Conservation (phyloP, 2,888 invertebrate genomes). For the Agapostemon virescens region DNA sequence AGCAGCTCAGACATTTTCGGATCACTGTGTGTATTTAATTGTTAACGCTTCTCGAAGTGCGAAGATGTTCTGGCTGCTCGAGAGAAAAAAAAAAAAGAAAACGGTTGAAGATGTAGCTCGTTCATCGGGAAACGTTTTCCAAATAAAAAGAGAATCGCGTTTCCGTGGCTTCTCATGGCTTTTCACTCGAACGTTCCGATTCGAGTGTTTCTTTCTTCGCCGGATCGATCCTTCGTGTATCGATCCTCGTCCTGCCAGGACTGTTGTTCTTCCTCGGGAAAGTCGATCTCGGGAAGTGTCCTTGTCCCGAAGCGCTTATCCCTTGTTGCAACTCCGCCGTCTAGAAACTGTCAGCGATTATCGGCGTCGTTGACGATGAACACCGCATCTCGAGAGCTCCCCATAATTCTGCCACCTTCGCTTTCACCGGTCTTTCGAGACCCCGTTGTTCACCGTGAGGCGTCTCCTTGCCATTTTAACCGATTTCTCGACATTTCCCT, state of each 20-base stretch:
- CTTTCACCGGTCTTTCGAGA: background rate
- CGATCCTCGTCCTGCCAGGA: background rate
- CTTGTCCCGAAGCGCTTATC: background rate
- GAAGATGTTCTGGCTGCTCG: too few species aligned
- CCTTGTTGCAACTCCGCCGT: background rate
- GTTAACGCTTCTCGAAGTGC: too few species aligned
- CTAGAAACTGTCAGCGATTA: slow-evolving; percentile 3
- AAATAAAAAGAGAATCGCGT: too few species aligned
- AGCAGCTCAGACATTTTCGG: too few species aligned
- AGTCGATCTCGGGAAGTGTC: background rate
- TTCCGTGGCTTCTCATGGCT: background rate
- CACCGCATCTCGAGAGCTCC: background rate
- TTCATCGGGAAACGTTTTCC: too few species aligned
- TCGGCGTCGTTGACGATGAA: background rate
- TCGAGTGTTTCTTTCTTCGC: background rate
- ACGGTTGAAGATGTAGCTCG: too few species aligned
- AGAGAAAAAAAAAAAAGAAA: too few species aligned
- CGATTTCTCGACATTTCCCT: background rate
- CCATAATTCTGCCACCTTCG: background rate
- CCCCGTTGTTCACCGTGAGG: background rate
- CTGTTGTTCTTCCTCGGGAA: background rate
- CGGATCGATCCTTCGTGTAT: background rate
- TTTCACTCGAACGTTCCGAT: background rate
- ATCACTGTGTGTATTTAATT: too few species aligned
- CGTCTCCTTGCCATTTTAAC: background rate